phyloP scores from a whole-genome alignment of 2,888 invertebrate genomes.

The Tipula lateralis region DNA sequence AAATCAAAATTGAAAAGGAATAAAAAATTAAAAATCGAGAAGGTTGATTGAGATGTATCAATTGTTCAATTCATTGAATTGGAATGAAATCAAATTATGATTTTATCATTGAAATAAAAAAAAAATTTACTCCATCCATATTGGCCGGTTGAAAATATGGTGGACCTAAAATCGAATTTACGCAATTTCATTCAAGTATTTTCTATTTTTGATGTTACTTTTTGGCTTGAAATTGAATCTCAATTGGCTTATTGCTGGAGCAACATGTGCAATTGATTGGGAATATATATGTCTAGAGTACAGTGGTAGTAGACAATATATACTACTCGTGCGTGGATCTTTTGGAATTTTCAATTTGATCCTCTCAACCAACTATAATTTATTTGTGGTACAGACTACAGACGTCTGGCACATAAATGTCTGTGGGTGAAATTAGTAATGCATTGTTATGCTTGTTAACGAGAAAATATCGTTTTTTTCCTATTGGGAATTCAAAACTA shows the following conservation, averaged over 20 bases:
- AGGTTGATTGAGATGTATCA: conserved; percentile 11
- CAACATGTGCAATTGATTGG: background rate
- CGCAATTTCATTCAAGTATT: background rate
- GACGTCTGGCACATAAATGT: background rate
- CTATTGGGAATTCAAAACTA: background rate
- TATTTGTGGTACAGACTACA: background rate
- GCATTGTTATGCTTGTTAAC: background rate
- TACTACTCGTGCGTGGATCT: background rate
- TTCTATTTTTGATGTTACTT: background rate
- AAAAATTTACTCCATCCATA: background rate
- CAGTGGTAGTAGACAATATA: background rate
- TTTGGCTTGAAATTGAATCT: background rate
- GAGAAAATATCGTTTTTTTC: background rate
- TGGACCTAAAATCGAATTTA: background rate
- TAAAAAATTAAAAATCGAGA: background rate
- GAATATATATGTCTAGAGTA: background rate
- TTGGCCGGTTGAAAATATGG: background rate
- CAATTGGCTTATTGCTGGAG: background rate
- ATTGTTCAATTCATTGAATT: conserved; percentile 19
- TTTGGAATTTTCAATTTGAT: background rate
- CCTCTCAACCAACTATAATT: background rate
- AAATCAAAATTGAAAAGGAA: background rate
- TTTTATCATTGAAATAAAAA: conserved; percentile 11
- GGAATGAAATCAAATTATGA: conserved; percentile 24
- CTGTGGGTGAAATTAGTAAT: background rate